phyloP scores from a whole-genome alignment of 2,113 vertebrate genomes.

The Regulus satrapa region DNA sequence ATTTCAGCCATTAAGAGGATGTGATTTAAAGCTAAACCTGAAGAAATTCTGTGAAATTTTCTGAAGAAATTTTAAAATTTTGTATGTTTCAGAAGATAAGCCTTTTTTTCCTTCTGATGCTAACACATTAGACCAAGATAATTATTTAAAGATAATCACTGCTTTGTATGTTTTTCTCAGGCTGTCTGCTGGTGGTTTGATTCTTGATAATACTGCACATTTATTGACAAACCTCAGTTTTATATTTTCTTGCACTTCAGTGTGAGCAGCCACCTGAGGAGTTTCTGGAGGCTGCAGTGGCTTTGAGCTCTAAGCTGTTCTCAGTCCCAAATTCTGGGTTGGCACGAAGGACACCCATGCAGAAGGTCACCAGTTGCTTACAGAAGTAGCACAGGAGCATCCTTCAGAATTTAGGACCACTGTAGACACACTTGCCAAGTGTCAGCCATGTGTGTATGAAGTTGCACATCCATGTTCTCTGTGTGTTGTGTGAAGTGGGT shows the following conservation, averaged over 20 bases:
- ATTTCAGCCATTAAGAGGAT: neutral
- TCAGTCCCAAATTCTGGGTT: neutral
- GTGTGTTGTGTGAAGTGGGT: neutral
- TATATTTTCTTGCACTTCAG: neutral
- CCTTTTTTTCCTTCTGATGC: neutral
- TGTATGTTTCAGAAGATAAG: neutral
- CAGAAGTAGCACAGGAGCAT: neutral
- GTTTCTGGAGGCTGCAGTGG: neutral
- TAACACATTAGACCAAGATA: neutral
- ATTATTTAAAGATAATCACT: neutral
- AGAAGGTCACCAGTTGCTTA: neutral
- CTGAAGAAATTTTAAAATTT: no score
- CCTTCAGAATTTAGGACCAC: neutral
- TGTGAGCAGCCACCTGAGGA: neutral
- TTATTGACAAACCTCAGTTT: neutral
- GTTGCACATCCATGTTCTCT: neutral
- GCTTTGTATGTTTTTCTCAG: neutral
- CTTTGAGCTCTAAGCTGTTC: neutral
- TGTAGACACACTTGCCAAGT: neutral
- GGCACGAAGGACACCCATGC: neutral
- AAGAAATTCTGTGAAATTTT: neutral
- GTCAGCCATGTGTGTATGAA: accelerated
- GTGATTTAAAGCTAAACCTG: neutral
- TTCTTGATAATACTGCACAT: neutral
- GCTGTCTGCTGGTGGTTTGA: neutral